Evolutionary conservation across 2,797 vertebrate genomes (phyloP).

Genomic region (Molossus alvarezi): DNA sequence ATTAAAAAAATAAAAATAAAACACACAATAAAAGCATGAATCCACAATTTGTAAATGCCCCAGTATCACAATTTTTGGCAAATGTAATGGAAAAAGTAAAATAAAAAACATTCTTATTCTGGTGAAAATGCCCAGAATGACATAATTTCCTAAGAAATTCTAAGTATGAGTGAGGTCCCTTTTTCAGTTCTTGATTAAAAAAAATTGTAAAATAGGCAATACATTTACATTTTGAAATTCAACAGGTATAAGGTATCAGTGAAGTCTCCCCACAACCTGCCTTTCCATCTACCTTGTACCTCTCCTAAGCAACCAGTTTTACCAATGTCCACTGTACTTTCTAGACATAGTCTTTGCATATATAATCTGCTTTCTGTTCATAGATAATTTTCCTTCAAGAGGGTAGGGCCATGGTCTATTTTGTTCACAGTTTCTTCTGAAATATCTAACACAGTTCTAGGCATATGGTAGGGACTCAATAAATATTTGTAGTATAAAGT

Average conservation of each 20-base stretch:
- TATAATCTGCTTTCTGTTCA: neutral
- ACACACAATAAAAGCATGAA: neutral
- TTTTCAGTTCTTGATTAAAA: slow-evolving; percentile 48
- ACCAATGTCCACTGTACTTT: neutral
- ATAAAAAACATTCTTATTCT: slow-evolving; percentile 54
- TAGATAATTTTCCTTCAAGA: neutral
- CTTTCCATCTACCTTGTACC: neutral
- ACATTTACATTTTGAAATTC: slow-evolving; percentile 30
- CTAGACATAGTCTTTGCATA: neutral
- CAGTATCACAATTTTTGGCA: slow-evolving; percentile 45
- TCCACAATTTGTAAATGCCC: neutral
- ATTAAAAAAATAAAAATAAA: neutral
- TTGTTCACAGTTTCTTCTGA: slow-evolving; percentile 1
- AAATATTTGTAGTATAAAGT: neutral
- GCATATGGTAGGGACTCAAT: neutral
- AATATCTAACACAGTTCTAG: neutral
- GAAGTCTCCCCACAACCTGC: neutral
- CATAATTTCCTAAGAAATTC: slow-evolving; percentile 53
- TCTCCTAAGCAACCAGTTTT: neutral
- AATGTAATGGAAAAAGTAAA: slow-evolving; percentile 28
- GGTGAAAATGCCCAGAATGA: slow-evolving; percentile 48
- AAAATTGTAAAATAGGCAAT: slow-evolving; percentile 30
- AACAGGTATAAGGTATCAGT: neutral
- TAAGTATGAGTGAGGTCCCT: neutral
- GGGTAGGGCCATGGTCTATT: neutral